Percentiles rank a stretch among this genome's conserved stretches.
phyloP scores from a whole-genome alignment of 2,888 invertebrate species.

The Tachina lurida region DNA sequence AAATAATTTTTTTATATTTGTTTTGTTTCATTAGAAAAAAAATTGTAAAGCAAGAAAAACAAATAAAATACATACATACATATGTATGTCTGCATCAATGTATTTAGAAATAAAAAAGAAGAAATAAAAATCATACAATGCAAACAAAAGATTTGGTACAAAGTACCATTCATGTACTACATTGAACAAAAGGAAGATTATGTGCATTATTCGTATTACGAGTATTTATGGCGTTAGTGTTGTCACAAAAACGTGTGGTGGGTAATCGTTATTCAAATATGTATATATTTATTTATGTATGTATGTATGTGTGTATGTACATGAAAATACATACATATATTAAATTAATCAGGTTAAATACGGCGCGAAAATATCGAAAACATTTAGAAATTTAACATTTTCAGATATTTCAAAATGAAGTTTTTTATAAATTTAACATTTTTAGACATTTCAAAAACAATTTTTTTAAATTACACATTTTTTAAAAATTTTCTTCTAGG shows the following conservation, averaged over 20 bases:
- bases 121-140: slow-evolving; percentile 4
- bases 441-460: too few species aligned
- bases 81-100: too few species aligned
- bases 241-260: not conserved
- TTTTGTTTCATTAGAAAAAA: slow-evolving; percentile 44
- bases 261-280: slow-evolving; percentile 2
- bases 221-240: not conserved
- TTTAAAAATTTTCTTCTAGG: not conserved
- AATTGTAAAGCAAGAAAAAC: not conserved
- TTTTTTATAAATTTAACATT: too few species aligned
- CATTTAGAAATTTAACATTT: not conserved
- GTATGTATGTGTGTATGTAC: too few species aligned
- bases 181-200: slow-evolving; percentile 21
- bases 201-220: slow-evolving; percentile 7
- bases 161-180: slow-evolving; percentile 9
- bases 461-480: too few species aligned
- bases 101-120: slow-evolving; percentile 1
- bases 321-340: not conserved
- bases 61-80: not conserved
- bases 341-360: not conserved
- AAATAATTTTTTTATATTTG: slow-evolving; percentile 32
- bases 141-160: slow-evolving; percentile 54
- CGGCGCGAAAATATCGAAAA: not conserved
- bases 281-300: too few species aligned
- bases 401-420: too few species aligned